Conservation (phyloP, 2,113 vertebrate species). For the Callipepla squamata region DNA sequence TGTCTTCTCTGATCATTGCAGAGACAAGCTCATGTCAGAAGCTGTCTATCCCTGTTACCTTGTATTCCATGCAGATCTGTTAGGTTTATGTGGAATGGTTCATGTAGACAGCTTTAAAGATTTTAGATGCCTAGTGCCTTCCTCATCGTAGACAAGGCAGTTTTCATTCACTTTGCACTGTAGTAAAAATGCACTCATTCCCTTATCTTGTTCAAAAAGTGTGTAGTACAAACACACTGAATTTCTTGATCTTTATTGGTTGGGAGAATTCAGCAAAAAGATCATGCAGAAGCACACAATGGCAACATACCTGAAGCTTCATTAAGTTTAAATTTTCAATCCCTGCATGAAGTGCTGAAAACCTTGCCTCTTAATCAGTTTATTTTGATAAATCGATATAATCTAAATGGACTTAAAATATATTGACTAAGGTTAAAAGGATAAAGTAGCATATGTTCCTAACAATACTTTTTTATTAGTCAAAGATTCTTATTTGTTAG, state of each 20-base stretch:
- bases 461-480: constrained; percentile 31
- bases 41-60: not conserved
- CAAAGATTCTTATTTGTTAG: constrained; percentile 47
- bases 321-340: not conserved
- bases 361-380: not conserved
- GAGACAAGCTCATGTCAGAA: not conserved
- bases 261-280: not conserved
- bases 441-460: constrained; percentile 31
- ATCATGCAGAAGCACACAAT: not conserved
- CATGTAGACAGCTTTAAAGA: not conserved
- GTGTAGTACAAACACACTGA: not conserved
- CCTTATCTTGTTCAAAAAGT: fast-evolving
- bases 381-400: not conserved
- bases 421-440: constrained; percentile 38
- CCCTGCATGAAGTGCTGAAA: not conserved
- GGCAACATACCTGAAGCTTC: not conserved
- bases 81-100: not conserved
- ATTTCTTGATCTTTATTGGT: not conserved
- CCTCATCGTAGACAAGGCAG: not conserved
- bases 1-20: not conserved
- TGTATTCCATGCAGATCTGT: not conserved
- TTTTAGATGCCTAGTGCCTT: not conserved
- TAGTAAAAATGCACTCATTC: not conserved
- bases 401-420: constrained; percentile 23
- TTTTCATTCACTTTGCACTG: not conserved